These are phyloP conservation scores for Blastobasis adustella DNA, from an alignment of 2,888 invertebrate genomes.

Conservation along the genomic window DNA sequence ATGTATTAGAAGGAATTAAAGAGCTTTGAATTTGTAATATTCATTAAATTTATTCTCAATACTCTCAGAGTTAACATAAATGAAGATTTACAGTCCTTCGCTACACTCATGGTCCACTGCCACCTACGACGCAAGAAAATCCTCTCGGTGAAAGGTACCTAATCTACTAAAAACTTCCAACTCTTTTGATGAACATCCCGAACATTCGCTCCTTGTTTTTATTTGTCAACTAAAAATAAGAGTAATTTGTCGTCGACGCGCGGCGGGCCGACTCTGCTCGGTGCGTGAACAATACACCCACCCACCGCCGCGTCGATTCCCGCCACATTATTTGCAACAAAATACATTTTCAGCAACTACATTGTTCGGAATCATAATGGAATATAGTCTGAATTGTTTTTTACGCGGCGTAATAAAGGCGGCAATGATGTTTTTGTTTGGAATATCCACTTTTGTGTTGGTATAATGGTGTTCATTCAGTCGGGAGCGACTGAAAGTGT, in stretches of 20 bases:
- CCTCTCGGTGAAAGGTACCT: too few relatives aligned
- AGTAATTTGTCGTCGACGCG: not conserved
- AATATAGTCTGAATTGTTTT: conserved; percentile 56
- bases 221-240: not conserved
- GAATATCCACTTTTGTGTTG: conserved; percentile 65
- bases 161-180: too few relatives aligned
- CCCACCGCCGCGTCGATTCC: conserved; percentile 20
- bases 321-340: conserved; percentile 38
- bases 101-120: too few relatives aligned
- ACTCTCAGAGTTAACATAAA: too few relatives aligned
- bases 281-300: conserved; percentile 21
- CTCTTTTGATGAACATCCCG: too few relatives aligned
- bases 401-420: conserved; percentile 48
- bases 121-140: too few relatives aligned
- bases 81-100: too few relatives aligned
- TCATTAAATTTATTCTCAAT: too few relatives aligned
- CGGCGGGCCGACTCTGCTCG: too few relatives aligned
- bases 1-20: too few relatives aligned
- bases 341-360: conserved; percentile 42
- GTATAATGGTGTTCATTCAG: conserved; percentile 71
- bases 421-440: conserved; percentile 63
- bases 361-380: conserved; percentile 54
- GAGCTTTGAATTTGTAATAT: too few relatives aligned
- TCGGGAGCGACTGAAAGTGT: conserved; percentile 62
- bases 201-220: too few relatives aligned